Percentiles rank a stretch among this genome's conserved stretches.
Conservation (phyloP, 2,888 invertebrate species). For the Apodemia zela region DNA sequence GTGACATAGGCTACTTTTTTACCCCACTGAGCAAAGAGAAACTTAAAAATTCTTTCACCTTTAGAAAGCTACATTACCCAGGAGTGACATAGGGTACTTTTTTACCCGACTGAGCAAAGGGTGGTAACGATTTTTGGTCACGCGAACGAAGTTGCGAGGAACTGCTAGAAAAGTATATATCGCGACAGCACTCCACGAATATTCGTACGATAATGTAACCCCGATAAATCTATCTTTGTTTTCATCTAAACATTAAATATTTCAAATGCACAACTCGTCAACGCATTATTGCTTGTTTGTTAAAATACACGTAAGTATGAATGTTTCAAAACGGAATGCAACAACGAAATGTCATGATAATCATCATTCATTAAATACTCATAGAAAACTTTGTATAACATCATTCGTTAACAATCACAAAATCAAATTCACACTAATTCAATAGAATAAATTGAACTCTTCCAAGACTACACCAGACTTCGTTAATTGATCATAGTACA, state of each 20-base stretch:
- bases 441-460: conserved; percentile 1
- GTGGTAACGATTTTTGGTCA: too few species aligned
- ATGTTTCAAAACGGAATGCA: conserved; percentile 7
- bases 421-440: conserved; percentile 4
- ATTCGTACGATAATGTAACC: too few species aligned
- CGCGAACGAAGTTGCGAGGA: too few species aligned
- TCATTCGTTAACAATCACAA: conserved; percentile 7
- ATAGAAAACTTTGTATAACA: neutral
- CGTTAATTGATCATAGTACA: neutral
- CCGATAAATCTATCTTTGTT: neutral
- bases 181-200: too few species aligned
- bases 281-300: conserved; percentile 36
- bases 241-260: conserved; percentile 24
- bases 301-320: conserved; percentile 8
- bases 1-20: too few species aligned
- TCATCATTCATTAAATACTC: neutral
- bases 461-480: conserved; percentile 7
- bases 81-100: too few species aligned
- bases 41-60: too few species aligned
- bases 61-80: too few species aligned
- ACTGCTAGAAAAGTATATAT: too few species aligned
- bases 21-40: too few species aligned
- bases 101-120: too few species aligned
- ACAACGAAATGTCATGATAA: neutral
- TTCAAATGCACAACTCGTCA: conserved; percentile 1